Conservation (phyloP, 1,140 invertebrate species). For the Cotesia chilonis region DNA sequence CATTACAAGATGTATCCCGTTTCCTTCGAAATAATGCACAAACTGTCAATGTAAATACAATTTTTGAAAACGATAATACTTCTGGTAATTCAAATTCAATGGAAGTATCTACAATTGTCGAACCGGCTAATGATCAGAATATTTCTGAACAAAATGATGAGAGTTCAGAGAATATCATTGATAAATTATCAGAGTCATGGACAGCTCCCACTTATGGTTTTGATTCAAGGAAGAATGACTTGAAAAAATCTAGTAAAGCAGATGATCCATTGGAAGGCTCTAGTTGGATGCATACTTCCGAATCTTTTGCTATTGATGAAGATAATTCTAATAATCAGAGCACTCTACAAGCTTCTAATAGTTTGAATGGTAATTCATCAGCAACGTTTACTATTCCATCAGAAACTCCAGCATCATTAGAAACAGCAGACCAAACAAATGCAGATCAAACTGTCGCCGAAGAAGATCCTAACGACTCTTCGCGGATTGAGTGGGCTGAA, state of each 20-base stretch:
- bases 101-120: neutral
- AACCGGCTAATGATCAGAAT: neutral
- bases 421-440: too few relatives aligned
- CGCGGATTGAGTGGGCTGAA: too few relatives aligned
- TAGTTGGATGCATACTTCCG: constrained; percentile 55
- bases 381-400: too few relatives aligned
- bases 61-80: constrained; percentile 14
- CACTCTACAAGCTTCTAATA: too few relatives aligned
- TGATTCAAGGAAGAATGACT: constrained; percentile 12
- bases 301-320: neutral
- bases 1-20: constrained; percentile 57
- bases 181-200: constrained; percentile 9
- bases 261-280: constrained; percentile 61
- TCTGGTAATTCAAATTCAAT: constrained; percentile 11
- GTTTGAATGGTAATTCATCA: too few relatives aligned
- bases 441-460: too few relatives aligned
- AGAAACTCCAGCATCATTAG: too few relatives aligned
- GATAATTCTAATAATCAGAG: too few relatives aligned
- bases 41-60: constrained; percentile 49
- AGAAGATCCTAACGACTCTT: too few relatives aligned
- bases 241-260: constrained; percentile 8
- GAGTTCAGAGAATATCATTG: neutral
- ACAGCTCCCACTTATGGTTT: constrained; percentile 13
- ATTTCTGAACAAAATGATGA: neutral
- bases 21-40: constrained; percentile 54